Base-by-base conservation (phyloP, 2,113 vertebrate genomes). In the Lepidothrix coronata region DNA sequence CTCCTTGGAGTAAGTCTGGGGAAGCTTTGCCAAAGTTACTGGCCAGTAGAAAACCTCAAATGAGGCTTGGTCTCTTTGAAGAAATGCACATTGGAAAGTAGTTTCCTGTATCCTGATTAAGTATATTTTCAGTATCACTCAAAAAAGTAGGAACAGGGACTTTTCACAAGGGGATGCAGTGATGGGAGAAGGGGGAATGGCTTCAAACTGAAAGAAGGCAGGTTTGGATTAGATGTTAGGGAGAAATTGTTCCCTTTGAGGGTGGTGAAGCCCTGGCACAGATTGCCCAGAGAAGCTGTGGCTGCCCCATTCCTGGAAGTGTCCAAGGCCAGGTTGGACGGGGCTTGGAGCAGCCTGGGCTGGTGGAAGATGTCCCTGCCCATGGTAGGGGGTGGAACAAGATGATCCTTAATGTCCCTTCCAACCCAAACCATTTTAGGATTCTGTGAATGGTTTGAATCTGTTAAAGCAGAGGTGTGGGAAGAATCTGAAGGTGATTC, bases 301-400 rank as follows among this genome's bases (percentile, higher is more conserved):
- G 51, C 14, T 80, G 66, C 30, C 35, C 48, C 48, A 58, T 37
- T 52, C 37, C 52, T 81, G 61, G 37, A 1, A 75, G 28, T 75
- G 46, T 1, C 54, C 87, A 22, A 48, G 24, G 24, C 28, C 54
- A 30, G 54, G 46, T 1, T 49, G 71, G 68, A 52, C 2, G 1
- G 20, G 19, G 68, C 48, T 1, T 24, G 44, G 70, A 68, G 30
- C 54, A 35, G 0, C 39, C 24, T 54, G 62, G n/a, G n/a, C 1
- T 0, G 3, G 61, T 46, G 62, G 23, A 0, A 68, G 24, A 9
- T 48, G 67, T 43, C 68, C 27, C 87, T 89, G 77, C 23, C 28
- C 52, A 9, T 39, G 44, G 72, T 25, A 75, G 22, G 17, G 11
- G 20, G 14, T 57, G 86, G 59, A 2, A 44, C 6, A 3, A 2